Conservation (phyloP, 2,888 invertebrate genomes). For the Prenolepis imparis region DNA sequence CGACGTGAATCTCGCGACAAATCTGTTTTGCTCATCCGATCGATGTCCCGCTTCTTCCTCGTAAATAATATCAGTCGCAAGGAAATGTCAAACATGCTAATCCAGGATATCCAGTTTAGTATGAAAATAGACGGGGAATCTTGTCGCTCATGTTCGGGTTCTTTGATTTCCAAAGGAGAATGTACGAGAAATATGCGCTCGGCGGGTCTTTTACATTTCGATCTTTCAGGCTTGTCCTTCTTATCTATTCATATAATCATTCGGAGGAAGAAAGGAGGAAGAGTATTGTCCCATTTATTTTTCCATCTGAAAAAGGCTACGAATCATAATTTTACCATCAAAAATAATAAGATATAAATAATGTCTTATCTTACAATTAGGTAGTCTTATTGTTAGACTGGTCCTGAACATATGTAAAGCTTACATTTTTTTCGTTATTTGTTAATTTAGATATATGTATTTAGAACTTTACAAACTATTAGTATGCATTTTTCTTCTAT, state of each 20-base stretch:
- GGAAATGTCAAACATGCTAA: neutral
- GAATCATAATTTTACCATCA: conserved; percentile 52
- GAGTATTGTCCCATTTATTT: neutral
- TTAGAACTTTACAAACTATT: neutral
- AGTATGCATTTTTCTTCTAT: neutral
- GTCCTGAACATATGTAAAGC: neutral
- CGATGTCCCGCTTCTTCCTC: neutral
- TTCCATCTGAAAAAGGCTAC: neutral
- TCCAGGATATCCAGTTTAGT: neutral
- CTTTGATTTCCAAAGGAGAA: conserved; percentile 2
- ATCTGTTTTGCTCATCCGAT: neutral
- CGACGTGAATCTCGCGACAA: conserved; percentile 1
- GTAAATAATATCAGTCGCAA: neutral
- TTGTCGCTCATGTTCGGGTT: neutral
- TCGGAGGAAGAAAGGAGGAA: neutral
- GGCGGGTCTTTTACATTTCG: neutral
- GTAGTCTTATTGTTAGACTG: neutral
- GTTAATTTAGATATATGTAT: neutral
- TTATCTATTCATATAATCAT: neutral
- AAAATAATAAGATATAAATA: conserved; percentile 10
- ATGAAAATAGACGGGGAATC: neutral
- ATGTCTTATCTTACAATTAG: neutral
- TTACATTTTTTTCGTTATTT: neutral
- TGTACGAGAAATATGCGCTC: neutral
- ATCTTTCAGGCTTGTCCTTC: neutral